A percentile compares a stretch with the other conserved stretches of the same genome.
Conservation (phyloP, 2,888 invertebrate genomes). For the Macrophya alboannulata region DNA sequence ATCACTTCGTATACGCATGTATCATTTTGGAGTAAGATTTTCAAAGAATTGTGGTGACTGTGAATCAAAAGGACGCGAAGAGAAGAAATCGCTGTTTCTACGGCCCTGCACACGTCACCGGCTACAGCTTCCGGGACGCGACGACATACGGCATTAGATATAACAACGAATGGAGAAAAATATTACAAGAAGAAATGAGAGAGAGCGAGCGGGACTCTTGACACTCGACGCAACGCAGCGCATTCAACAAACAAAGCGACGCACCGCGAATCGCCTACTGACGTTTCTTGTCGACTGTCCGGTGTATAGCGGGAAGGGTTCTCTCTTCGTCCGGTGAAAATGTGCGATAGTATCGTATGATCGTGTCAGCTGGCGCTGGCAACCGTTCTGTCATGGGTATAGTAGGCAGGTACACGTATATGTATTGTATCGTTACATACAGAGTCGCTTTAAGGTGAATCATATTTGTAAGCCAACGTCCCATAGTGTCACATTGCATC, state of each 20-base stretch:
- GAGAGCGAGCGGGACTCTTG: neutral
- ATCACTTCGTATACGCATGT: no score
- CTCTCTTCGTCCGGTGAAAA: constrained; percentile 3
- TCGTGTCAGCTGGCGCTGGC: constrained; percentile 27
- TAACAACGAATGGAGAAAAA: neutral
- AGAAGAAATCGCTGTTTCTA: neutral
- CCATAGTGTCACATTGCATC: constrained; percentile 13
- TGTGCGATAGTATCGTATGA: neutral
- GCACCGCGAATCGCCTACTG: neutral
- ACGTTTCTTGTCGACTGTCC: neutral
- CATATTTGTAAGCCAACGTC: constrained; percentile 29
- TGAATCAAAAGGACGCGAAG: no score
- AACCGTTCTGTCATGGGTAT: constrained; percentile 18
- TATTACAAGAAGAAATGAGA: neutral
- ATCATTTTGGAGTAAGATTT: neutral
- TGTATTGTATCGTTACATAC: neutral
- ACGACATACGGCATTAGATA: neutral
- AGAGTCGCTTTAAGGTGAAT: constrained; percentile 13
- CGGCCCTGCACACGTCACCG: neutral
- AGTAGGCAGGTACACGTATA: neutral
- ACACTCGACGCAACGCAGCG: constrained; percentile 37
- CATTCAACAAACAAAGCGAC: constrained; percentile 4
- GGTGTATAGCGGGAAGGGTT: neutral
- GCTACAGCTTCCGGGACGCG: constrained; percentile 18
- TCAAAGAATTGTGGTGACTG: neutral